phyloP scores from a whole-genome alignment of 1,140 invertebrate species.

The Dendrolimus punctatus region DNA sequence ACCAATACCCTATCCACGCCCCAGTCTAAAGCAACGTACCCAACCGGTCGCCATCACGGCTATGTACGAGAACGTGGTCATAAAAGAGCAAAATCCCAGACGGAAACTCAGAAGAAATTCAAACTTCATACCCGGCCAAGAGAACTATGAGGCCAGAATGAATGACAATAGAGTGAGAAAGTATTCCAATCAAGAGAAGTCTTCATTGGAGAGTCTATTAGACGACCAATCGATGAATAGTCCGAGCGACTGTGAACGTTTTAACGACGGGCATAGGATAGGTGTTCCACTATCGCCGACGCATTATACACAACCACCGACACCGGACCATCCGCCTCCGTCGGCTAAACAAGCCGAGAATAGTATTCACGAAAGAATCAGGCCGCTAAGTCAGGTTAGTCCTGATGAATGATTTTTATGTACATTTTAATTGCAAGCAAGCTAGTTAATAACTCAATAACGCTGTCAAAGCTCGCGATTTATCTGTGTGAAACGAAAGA shows the following conservation, averaged over 20 bases:
- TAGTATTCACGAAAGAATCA: constrained; percentile 91
- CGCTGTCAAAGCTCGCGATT: too few relatives aligned
- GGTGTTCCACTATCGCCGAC: constrained; percentile 83
- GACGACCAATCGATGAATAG: constrained; percentile 68
- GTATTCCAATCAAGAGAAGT: constrained; percentile 71
- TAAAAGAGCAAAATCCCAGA: constrained; percentile 81
- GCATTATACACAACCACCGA: constrained; percentile 92
- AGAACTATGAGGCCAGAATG: constrained; percentile 74
- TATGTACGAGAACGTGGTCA: constrained; percentile 80
- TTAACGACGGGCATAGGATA: constrained; percentile 46
- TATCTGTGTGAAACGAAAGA: too few relatives aligned
- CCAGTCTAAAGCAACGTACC: constrained; percentile 60
- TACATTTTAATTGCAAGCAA: too few relatives aligned
- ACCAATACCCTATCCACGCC: constrained; percentile 56
- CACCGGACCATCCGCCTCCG: constrained; percentile 94
- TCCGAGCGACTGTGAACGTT: constrained; percentile 59
- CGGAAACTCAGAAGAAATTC: constrained; percentile 77
- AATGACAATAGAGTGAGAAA: constrained; percentile 50
- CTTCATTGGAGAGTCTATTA: constrained; percentile 77
- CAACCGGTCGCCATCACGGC: constrained; percentile 82
- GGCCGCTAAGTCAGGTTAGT: constrained; percentile 89
- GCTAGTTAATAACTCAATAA: too few relatives aligned
- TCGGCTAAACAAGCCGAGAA: constrained; percentile 91
- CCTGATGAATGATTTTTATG: constrained; percentile 25
- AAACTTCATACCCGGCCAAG: constrained; percentile 71